phyloP scores from a whole-genome alignment of 53 echinoderm and acorn worm genomes.

The Crossaster papposus region DNA sequence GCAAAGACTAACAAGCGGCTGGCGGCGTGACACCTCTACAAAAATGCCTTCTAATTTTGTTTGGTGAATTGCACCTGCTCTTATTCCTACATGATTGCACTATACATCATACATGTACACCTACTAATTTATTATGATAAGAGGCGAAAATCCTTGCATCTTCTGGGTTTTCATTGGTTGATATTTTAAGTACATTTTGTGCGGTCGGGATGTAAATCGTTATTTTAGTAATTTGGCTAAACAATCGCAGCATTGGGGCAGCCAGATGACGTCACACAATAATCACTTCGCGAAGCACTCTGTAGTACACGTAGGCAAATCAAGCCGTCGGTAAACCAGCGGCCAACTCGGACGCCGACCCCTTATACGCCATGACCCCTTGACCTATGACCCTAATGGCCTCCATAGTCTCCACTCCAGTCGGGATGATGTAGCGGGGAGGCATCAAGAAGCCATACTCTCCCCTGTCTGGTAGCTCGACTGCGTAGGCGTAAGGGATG shows the following conservation, averaged over 20 bases:
- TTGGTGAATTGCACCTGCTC: too few species aligned
- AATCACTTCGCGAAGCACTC: conserved; percentile 32
- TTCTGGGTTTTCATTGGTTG: too few species aligned
- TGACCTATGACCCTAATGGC: conserved; percentile 55
- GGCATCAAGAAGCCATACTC: conserved; percentile 43
- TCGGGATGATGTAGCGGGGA: conserved; percentile 39
- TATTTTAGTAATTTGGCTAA: neutral
- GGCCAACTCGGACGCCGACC: neutral
- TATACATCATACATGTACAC: too few species aligned
- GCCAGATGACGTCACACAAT: conserved; percentile 22
- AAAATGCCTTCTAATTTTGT: too few species aligned
- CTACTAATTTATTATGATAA: too few species aligned
- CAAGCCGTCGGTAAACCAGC: conserved; percentile 40
- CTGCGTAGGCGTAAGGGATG: conserved; percentile 46
- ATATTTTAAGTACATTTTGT: too few species aligned
- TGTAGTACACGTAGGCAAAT: conserved; percentile 41
- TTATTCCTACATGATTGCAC: too few species aligned
- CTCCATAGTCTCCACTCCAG: conserved; percentile 47
- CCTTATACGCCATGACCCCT: conserved; percentile 21
- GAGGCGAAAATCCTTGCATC: too few species aligned
- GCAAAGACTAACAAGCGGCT: too few species aligned
- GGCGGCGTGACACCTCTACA: too few species aligned
- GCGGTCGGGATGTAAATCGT: neutral
- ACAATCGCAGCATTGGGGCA: neutral
- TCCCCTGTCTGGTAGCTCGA: conserved; percentile 52